These are phyloP conservation scores for Portevinia maculata DNA, from an alignment of 2,888 invertebrate species.

Conservation along the genomic window DNA sequence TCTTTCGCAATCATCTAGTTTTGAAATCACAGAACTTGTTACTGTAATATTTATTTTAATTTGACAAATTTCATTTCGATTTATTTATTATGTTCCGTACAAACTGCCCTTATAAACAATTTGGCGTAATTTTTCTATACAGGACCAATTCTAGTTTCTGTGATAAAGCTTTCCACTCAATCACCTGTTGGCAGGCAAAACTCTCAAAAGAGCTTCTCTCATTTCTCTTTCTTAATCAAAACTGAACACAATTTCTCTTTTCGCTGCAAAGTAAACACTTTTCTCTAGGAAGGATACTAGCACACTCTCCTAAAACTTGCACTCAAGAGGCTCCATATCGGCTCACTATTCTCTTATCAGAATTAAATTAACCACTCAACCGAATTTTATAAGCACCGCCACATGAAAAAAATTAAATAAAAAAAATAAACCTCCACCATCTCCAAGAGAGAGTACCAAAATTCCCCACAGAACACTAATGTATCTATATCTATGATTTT, in stretches of 20 bases:
- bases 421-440: slow-evolving; percentile 4
- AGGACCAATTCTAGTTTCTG: no score
- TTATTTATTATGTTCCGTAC: no score
- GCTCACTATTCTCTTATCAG: slow-evolving; percentile 15
- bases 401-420: slow-evolving; percentile 6
- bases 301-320: neutral
- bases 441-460: slow-evolving; percentile 35
- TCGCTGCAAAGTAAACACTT: slow-evolving; percentile 47
- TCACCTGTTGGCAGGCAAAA: slow-evolving; percentile 60
- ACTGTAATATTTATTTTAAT: no score
- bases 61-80: no score
- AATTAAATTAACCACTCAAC: neutral
- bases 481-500: slow-evolving; percentile 38
- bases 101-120: no score
- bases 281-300: neutral
- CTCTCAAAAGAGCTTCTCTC: slow-evolving; percentile 18
- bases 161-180: slow-evolving; percentile 37
- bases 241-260: slow-evolving; percentile 24
- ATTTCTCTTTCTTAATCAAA: neutral
- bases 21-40: no score
- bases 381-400: slow-evolving; percentile 16
- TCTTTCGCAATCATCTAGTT: no score
- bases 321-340: slow-evolving; percentile 43
- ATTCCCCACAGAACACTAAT: slow-evolving; percentile 62
- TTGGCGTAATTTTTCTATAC: no score